A percentile compares a stretch with the other conserved stretches of the same genome.
phyloP scores from a whole-genome alignment of 2,113 vertebrate species.

The Lophura nycthemera region DNA sequence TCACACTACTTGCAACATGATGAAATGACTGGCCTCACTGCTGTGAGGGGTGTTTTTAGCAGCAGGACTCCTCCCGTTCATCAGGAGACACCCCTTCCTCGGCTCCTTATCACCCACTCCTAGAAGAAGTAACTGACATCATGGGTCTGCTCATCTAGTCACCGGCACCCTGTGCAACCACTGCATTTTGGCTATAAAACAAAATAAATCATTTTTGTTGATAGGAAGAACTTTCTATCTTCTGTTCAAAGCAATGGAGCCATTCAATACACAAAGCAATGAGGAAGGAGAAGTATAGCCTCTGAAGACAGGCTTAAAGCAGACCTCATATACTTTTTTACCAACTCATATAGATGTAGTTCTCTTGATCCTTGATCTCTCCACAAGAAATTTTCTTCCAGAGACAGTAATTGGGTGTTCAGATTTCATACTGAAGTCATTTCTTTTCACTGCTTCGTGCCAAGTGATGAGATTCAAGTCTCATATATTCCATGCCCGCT shows the following conservation, averaged over 20 bases:
- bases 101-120: background rate
- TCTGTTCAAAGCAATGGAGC: background rate
- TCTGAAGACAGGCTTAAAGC: background rate
- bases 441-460: background rate
- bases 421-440: background rate
- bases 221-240: background rate
- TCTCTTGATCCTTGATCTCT: background rate
- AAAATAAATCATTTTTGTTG: background rate
- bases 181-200: background rate
- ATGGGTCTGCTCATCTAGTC: background rate
- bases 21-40: background rate
- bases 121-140: background rate
- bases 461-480: background rate
- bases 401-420: background rate
- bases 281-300: background rate
- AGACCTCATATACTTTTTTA: background rate
- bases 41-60: background rate
- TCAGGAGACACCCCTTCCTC: background rate
- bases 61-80: background rate
- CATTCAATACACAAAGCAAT: background rate
- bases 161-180: background rate
- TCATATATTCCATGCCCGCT: background rate
- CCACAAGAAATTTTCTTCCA: background rate
- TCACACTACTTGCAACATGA: background rate
- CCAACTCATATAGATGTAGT: background rate